Base-by-base conservation (phyloP, 2,888 invertebrate species). In the Drosophila vallismaia region DNA sequence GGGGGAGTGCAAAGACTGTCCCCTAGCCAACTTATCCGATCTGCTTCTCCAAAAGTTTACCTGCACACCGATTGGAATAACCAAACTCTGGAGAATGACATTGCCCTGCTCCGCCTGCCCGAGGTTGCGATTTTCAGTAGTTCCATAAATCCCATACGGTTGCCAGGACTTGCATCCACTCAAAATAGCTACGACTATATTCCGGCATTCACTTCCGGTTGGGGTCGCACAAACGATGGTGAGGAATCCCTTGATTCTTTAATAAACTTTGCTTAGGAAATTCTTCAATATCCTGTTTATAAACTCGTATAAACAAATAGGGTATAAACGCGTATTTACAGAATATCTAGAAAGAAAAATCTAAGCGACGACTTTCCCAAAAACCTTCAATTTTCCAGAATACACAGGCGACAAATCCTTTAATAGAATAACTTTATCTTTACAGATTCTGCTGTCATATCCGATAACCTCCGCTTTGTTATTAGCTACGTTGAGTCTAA, bases 41-140 rank as follows among this genome's bases (percentile, higher is more conserved):
- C 75, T 0, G 28, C 26, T 0, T 38, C 53, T 10, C 70, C 60
- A 0, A 50, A 68, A 9, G 59, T 83, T 12, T 72, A 86, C 50
- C 83, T 91, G 4, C 92, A 92, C 68, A 89, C 90, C 24, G 75
- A 72, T 0, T 84, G 63, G 57, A 58, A 77, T 46, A 31, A 46
- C 6, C 45, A 38, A 10, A 53, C 64, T 8, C 31, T 73, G 36
- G 55, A 66, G 0, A 74, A 84, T 48, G 85, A 85, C 50, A 77
- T 85, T 24, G 69, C 76, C 3, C 67, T 71, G 53, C 9, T 70
- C 0, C n/a, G 38, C 8, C 28, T 71, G 19, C 71, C 75, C 4
- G 58, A 28, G 2, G 19, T 14, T 1, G 50, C 57, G 0, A 0
- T 14, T 6, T 24, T 58, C 4, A 31, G 48, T 8, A 38, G 28